These are phyloP conservation scores for Zaprionus tsacasi DNA, from an alignment of 1,140 invertebrate species.

Conservation along the genomic window DNA sequence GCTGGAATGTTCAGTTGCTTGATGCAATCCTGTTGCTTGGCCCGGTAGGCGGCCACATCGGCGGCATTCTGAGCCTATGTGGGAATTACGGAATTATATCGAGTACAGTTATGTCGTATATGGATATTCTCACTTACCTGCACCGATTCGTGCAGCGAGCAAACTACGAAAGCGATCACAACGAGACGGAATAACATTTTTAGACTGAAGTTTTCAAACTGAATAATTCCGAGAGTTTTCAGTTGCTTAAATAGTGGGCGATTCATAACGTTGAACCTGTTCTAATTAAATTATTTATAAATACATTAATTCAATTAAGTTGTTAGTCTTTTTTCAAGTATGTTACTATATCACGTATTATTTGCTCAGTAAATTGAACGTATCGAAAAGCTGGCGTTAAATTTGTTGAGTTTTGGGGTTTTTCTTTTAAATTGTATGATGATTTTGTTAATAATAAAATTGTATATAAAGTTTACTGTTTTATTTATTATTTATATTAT, in stretches of 20 bases:
- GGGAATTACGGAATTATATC: not conserved
- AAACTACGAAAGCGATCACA: slow-evolving; percentile 25
- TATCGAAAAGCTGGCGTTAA: slow-evolving; percentile 26
- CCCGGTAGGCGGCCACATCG: slow-evolving; percentile 50
- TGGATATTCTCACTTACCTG: slow-evolving; percentile 15
- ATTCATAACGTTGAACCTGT: not conserved
- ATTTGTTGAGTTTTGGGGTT: slow-evolving; percentile 20
- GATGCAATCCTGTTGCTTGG: slow-evolving; percentile 59
- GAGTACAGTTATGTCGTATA: not conserved
- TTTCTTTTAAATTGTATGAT: too few relatives aligned
- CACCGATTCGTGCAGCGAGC: slow-evolving; percentile 25
- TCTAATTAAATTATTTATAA: not conserved
- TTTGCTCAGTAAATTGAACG: slow-evolving; percentile 13
- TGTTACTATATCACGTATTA: slow-evolving; percentile 21
- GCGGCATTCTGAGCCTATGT: slow-evolving; percentile 48
- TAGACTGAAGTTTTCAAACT: slow-evolving; percentile 5
- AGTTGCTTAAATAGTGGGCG: slow-evolving; percentile 43
- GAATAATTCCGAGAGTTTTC: slow-evolving; percentile 13
- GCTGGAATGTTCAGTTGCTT: slow-evolving; percentile 62
- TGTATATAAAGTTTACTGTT: not conserved
- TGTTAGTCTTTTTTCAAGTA: slow-evolving; percentile 51
- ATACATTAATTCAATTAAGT: slow-evolving; percentile 49
- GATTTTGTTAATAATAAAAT: not conserved
- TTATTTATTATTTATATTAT: too few relatives aligned
- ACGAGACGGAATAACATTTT: slow-evolving; percentile 46